These are phyloP conservation scores for Atta cephalotes DNA, from an alignment of 1,140 invertebrate species.

Conservation along the genomic window DNA sequence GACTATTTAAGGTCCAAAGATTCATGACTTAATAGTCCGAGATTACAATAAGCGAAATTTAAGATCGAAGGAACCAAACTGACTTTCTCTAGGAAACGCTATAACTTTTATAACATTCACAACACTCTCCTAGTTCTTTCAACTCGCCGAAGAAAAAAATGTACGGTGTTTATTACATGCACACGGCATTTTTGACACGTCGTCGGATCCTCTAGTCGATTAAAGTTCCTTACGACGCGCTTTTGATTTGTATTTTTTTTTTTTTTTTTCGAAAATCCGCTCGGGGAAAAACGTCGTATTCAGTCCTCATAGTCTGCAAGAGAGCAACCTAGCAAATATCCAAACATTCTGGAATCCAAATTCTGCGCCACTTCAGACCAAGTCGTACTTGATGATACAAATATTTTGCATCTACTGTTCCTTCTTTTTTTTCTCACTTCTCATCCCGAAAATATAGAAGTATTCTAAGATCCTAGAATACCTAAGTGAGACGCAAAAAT, in stretches of 20 bases:
- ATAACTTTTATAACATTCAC: slow-evolving; percentile 28
- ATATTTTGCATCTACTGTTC: neutral
- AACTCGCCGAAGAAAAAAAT: slow-evolving; percentile 8
- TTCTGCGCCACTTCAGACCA: neutral
- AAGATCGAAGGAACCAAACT: neutral
- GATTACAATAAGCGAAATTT: neutral
- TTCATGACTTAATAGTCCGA: neutral
- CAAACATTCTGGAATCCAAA: slow-evolving; percentile 8
- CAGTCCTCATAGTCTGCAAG: neutral
- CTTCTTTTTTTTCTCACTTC: neutral
- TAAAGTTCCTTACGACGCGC: slow-evolving; percentile 27
- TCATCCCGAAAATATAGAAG: neutral
- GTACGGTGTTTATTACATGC: neutral
- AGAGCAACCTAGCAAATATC: neutral
- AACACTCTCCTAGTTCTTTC: slow-evolving; percentile 13
- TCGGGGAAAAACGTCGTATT: neutral
- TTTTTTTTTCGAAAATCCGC: slow-evolving; percentile 14
- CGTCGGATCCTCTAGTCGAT: slow-evolving; percentile 68
- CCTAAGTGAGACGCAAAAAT: slow-evolving; percentile 31
- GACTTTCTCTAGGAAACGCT: neutral
- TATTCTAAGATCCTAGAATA: slow-evolving; percentile 39
- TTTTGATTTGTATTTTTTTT: neutral
- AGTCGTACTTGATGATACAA: neutral
- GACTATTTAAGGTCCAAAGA: neutral
- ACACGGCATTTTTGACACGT: neutral